Percentiles rank a stretch among this genome's conserved stretches.
phyloP scores from a whole-genome alignment of 35 echinoderm and acorn worm species.

The Apostichopus parvimensis region DNA sequence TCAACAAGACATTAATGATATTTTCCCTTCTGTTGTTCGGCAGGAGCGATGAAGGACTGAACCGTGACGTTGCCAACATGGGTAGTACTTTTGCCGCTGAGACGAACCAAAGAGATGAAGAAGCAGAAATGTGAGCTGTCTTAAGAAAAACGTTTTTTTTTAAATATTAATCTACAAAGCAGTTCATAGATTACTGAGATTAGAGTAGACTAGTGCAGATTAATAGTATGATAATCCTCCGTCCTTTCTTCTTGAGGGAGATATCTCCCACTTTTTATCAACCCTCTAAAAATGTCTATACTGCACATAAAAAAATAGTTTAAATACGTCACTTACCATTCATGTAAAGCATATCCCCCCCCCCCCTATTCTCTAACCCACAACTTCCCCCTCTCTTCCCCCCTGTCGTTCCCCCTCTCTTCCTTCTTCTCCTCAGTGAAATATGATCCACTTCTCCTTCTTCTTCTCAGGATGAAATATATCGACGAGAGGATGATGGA shows the following conservation, averaged over 20 bases:
- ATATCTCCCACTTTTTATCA: too few species aligned
- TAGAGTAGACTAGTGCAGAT: too few species aligned
- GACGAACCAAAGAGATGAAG: slow-evolving; percentile 96
- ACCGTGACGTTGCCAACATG: slow-evolving; percentile 92
- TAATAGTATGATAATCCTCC: not conserved
- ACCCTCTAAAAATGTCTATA: too few species aligned
- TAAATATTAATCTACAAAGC: not conserved
- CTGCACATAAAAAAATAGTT: too few species aligned
- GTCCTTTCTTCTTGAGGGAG: too few species aligned
- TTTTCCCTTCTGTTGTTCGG: not conserved
- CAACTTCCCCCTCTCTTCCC: too few species aligned
- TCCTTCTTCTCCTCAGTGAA: too few species aligned
- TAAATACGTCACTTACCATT: too few species aligned
- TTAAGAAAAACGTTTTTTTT: not conserved
- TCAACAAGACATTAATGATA: not conserved
- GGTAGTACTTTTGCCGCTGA: slow-evolving; percentile 95
- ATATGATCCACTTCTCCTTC: not conserved
- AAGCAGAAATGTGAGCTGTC: slow-evolving; percentile 94
- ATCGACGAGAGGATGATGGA: slow-evolving; percentile 83
- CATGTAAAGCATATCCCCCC: too few species aligned
- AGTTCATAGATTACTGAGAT: too few species aligned
- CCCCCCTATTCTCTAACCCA: too few species aligned
- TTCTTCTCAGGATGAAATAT: slow-evolving; percentile 88
- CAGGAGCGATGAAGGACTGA: slow-evolving; percentile 83
- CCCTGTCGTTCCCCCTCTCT: too few species aligned